phyloP scores from a whole-genome alignment of 2,888 invertebrate genomes.

The Stenodera caucasica region DNA sequence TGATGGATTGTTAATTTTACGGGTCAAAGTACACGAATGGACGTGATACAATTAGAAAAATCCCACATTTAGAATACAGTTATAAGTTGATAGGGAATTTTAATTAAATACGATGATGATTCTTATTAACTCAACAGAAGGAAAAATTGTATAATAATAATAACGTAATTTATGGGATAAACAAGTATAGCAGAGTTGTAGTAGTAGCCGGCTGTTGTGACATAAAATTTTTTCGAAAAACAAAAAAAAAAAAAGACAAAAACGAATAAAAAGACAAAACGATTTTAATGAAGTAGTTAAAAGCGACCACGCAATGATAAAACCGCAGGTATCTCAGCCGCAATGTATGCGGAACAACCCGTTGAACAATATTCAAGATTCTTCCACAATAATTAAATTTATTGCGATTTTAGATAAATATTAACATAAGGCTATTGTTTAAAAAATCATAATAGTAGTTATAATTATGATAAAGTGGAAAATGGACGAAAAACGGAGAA shows the following conservation, averaged over 20 bases:
- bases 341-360: slow-evolving; percentile 15
- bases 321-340: slow-evolving; percentile 31
- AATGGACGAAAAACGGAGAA: slow-evolving; percentile 22
- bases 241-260: slow-evolving; percentile 21
- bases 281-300: slow-evolving; percentile 33
- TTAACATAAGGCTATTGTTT: neutral
- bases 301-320: slow-evolving; percentile 33
- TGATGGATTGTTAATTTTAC: slow-evolving; percentile 27
- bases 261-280: slow-evolving; percentile 12
- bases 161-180: slow-evolving; percentile 18
- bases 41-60: neutral
- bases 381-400: neutral
- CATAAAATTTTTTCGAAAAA: slow-evolving; percentile 18
- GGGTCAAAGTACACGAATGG: slow-evolving; percentile 23
- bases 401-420: neutral
- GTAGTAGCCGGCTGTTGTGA: slow-evolving; percentile 14
- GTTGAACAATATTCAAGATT: too few relatives aligned
- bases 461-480: neutral
- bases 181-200: slow-evolving; percentile 10
- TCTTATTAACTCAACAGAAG: slow-evolving; percentile 19
- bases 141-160: slow-evolving; percentile 21
- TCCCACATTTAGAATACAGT: neutral
- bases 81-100: neutral
- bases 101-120: neutral
- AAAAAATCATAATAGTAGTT: neutral